Base-by-base conservation (phyloP, 2,888 invertebrate species). In the Boloria selene region DNA sequence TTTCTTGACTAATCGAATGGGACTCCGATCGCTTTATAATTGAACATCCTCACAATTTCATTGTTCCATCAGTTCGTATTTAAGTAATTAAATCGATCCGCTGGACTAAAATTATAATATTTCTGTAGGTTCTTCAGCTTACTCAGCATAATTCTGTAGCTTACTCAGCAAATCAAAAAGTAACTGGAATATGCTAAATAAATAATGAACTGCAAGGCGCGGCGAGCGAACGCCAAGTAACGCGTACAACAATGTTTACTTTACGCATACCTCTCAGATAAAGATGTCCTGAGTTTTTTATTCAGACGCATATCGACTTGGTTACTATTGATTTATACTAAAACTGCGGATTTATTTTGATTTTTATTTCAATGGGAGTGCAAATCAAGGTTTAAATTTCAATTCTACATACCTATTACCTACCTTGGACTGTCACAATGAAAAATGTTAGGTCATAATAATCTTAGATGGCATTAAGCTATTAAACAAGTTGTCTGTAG, bases 221-320 rank as follows among this genome's bases (percentile, higher is more conserved):
- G 85, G 82, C 80, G 78, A 75, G 65, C 70, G 77, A 73, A 76
- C 76, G 79, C 81, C 79, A 78, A 79, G 84, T 84, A 85, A 82
- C 84, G 80, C 79, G 82, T 82, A 81, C 79, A 85, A 84, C 82
- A 86, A 79, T 91, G 89, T 91, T 91, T 90, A 89, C 87, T 83
- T 79, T 84, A 81, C 86, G 82, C 88, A 90, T 90, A 84, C 89
- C 89, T 76, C 80, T 81, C 85, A 86, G 88, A 90, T 90, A 90
- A 87, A 89, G 86, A 85, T 89, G 90, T 90, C 91, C 92, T 90
- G 90, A 77, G 83, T 87, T 88, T 85, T 86, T 83, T 85, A 82
- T 81, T 74, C 78, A 82, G 80, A 83, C 81, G 82, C 79, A 75
- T 78, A 79, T 77, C 80, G 77, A 75, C 72, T 73, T 73, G 70